Conservation (phyloP, 2,888 invertebrate species). For the Leucophenga maculata region DNA sequence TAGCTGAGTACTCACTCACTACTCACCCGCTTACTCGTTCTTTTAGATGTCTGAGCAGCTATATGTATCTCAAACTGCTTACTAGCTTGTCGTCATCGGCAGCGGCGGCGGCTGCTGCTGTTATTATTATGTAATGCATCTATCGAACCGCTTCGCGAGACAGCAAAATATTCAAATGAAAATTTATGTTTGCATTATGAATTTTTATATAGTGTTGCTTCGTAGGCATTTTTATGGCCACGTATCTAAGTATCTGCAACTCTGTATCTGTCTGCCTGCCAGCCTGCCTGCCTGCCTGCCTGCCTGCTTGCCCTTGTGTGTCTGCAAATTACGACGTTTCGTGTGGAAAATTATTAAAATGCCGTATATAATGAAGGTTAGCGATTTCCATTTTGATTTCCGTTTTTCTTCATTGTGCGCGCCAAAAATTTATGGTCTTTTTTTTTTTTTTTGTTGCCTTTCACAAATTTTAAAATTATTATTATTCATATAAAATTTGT, state of each 20-base stretch:
- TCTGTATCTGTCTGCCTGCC: conserved; percentile 11
- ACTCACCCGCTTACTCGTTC: background rate
- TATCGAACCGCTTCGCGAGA: conserved; percentile 51
- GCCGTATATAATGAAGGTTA: conserved; percentile 55
- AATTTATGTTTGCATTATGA: conserved; percentile 70
- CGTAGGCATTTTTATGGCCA: conserved; percentile 57
- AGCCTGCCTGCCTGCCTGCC: background rate
- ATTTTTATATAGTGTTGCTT: conserved; percentile 67
- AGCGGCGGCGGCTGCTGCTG: conserved; percentile 9
- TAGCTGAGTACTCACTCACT: background rate
- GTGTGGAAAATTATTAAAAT: conserved; percentile 64
- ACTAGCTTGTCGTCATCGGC: background rate
- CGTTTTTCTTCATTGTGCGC: conserved; percentile 31
- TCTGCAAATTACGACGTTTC: conserved; percentile 43
- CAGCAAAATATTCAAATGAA: conserved; percentile 68
- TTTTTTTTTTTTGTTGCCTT: conserved; percentile 42
- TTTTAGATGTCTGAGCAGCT: too few species aligned
- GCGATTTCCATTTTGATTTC: conserved; percentile 40
- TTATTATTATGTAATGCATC: conserved; percentile 27
- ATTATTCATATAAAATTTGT: conserved; percentile 45
- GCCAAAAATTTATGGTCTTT: conserved; percentile 57
- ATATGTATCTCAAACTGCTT: background rate
- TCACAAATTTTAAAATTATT: conserved; percentile 62
- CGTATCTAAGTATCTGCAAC: conserved; percentile 42
- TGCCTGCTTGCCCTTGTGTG: conserved; percentile 1